Evolutionary conservation across 2,113 vertebrate genomes (phyloP), one percentile per base, ranked within the genome.

Genomic region (Natator depressus): DNA sequence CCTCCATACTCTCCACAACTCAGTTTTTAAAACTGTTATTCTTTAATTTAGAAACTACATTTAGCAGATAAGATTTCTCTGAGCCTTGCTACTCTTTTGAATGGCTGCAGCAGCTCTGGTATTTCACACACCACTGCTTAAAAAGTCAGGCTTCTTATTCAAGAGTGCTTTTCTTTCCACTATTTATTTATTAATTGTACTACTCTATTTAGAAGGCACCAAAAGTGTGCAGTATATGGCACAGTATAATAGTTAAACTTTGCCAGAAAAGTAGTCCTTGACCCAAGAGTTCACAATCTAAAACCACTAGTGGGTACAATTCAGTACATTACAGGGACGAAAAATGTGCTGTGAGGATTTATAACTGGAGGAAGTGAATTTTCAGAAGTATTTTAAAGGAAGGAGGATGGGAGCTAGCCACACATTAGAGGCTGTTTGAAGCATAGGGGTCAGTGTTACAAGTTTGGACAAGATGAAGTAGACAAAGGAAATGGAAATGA

Each of bases 21-120:
- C 12, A 82, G 19, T 93, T 93, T 76, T 93, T 76, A 49, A 95
- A 93, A 62, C 76, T n/a, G 38, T 38, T 84, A 79, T 84, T 24
- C 27, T 88, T 89, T 92, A 38, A 53, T 7, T 88, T 90, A 90
- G 19, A 89, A 93, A 62, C 9, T 20, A 31, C 20, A 38, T 6
- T 54, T 93, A 76, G 76, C 11, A 0, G 4, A 82, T 91, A 91
- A 1, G 0, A 88, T 88, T 91, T 91, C 13, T 93, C 81, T 91
- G 3, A 13, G 69, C 89, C 91, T 94, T 59, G 9, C 20, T 82
- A 8, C 53, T 89, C n/a, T 27, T 86, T 29, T 54, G 93, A 78
- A 7, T 38, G 82, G 35, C 8, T 88, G 2, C 29, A 88, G 46
- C 38, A 92, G n/a, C 22, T 88, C 42, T 80, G 55, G 16, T 87